phyloP scores from a whole-genome alignment of 2,113 vertebrate species.

The Tachysurus fulvidraco region DNA sequence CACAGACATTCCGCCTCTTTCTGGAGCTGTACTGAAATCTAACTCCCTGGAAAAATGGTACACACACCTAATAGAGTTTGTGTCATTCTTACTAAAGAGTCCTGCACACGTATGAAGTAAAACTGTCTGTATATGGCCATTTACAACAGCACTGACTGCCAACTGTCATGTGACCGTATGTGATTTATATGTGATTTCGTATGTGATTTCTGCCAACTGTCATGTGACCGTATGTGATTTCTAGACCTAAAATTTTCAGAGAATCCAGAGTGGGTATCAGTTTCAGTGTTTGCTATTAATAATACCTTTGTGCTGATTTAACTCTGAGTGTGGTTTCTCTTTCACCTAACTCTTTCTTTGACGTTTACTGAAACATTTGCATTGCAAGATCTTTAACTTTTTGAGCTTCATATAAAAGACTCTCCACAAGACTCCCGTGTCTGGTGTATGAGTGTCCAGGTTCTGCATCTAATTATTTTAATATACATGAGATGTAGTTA shows the following conservation, averaged over 20 bases:
- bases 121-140: neutral
- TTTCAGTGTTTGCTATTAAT: neutral
- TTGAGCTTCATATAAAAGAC: neutral
- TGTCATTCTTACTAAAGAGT: neutral
- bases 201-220: no score
- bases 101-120: neutral
- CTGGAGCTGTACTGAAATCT: no score
- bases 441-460: neutral
- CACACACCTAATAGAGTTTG: neutral
- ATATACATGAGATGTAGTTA: neutral
- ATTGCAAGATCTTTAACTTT: neutral
- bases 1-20: no score
- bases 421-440: neutral
- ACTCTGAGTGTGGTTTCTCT: neutral
- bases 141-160: neutral
- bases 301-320: conserved; percentile 8
- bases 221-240: neutral
- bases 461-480: neutral
- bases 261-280: neutral
- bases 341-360: neutral
- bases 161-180: neutral
- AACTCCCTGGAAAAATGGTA: no score
- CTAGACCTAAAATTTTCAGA: neutral
- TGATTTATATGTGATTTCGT: no score
- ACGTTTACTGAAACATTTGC: neutral